Conservation (phyloP, 2,113 vertebrate genomes). For the Perca fluviatilis region DNA sequence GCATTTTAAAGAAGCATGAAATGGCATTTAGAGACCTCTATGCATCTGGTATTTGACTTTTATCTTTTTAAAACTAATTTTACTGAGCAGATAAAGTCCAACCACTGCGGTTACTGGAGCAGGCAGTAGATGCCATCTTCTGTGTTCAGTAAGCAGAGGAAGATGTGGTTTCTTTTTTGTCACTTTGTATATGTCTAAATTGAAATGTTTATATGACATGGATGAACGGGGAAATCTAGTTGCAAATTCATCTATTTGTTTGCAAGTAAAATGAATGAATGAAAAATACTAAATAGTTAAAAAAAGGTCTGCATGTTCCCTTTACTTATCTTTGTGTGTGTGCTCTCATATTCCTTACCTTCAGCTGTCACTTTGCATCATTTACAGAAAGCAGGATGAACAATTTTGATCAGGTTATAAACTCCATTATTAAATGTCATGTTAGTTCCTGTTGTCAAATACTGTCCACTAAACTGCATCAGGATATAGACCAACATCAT, state of each 20-base stretch:
- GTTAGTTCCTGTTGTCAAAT: not conserved
- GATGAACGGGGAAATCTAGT: not conserved
- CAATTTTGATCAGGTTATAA: not conserved
- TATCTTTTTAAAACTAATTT: slow-evolving; percentile 1
- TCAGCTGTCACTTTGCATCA: not conserved
- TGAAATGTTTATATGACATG: not conserved
- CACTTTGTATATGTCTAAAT: not conserved
- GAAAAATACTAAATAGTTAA: not conserved
- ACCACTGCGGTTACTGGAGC: not conserved
- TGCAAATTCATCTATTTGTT: not conserved
- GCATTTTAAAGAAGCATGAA: slow-evolving; percentile 17
- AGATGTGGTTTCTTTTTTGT: not conserved
- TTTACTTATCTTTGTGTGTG: not conserved
- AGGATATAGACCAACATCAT: not conserved
- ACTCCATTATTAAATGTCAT: not conserved
- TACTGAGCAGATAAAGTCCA: not conserved
- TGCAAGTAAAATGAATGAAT: not conserved
- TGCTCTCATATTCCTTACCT: not conserved
- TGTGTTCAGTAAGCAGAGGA: not conserved
- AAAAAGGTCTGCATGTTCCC: not conserved
- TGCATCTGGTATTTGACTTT: not conserved
- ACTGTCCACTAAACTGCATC: not conserved
- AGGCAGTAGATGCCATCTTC: not conserved
- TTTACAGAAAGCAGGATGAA: not conserved
- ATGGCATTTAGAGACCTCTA: slow-evolving; percentile 13